Conservation (phyloP, 2,113 vertebrate genomes). For the Pogona vitticeps region DNA sequence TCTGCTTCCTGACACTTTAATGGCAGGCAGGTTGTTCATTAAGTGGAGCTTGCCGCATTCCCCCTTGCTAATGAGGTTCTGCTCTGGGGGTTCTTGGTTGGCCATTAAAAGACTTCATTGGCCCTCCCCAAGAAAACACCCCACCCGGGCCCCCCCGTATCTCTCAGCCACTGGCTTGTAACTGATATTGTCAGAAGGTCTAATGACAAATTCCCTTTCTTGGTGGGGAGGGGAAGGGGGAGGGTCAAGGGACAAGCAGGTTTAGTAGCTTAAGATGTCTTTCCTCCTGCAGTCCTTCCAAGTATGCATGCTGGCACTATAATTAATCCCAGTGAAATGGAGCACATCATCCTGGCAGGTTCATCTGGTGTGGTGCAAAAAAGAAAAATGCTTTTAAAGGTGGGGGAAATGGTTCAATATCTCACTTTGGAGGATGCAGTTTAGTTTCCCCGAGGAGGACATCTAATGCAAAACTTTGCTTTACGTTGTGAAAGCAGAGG, state of each 20-base stretch:
- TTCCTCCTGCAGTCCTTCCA: slow-evolving; percentile 20
- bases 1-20: not conserved
- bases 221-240: not conserved
- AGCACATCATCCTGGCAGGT: slow-evolving; percentile 13
- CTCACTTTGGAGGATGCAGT: slow-evolving; percentile 15
- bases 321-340: slow-evolving; percentile 71
- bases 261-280: slow-evolving; percentile 43
- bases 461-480: slow-evolving; percentile 15
- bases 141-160: not conserved
- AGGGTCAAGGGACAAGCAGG: not conserved
- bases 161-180: slow-evolving; percentile 11
- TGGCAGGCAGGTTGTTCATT: not conserved
- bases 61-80: slow-evolving; percentile 10
- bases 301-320: slow-evolving; percentile 24
- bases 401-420: not conserved
- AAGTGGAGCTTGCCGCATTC: not conserved
- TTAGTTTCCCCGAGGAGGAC: slow-evolving; percentile 20
- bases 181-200: slow-evolving; percentile 33
- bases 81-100: not conserved
- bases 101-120: slow-evolving; percentile 1
- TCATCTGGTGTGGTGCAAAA: slow-evolving; percentile 47
- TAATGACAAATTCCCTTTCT: slow-evolving; percentile 18
- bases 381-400: not conserved
- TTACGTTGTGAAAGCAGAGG: not conserved
- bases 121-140: not conserved